Evolutionary conservation across 2,888 invertebrate genomes (phyloP), one percentile per base, ranked within the genome.

Genomic region (Patella pellucida): DNA sequence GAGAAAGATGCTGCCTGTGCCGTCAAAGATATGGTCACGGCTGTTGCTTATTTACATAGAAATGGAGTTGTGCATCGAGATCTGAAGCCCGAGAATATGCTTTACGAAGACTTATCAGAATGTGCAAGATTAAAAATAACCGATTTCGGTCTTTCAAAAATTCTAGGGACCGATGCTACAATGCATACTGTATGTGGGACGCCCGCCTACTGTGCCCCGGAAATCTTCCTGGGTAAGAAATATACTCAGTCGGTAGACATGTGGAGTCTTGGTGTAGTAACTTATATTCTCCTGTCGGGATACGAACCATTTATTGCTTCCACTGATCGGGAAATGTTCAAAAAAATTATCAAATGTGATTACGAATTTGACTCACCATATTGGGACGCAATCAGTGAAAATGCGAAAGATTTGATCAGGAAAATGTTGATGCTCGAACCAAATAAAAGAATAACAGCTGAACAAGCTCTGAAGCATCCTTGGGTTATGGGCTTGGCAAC

Each of bases 81-180:
- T 76, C 78, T 88, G 16, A 88, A 88, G 89, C 90, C 90, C 74
- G 90, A 90, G 84, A 90, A 90, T 76, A 79, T 90, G 51, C 80
- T 90, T 69, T 90, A 89, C 84, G 88, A 87, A 82, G 85, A 86
- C 73, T 76, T 83, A 51, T 78, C 83, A 51, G 87, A 87, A 41
- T 85, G 85, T 56, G 84, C 90, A n/a, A 83, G 81, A 62, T 78
- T 90, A 31, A 90, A 90, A 85, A 82, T 90, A 75, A 90, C 92
- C 76, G 93, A 92, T 83, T 92, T 92, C 85, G 92, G 92, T n/a
- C 88, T 92, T 74, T 91, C 92, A 19, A 91, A 90, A 81, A 88
- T 91, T n/a, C 80, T 90, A 9, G 87, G 86, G 50, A 84, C 87
- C 27, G 85, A 90, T 51, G 87, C 90, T 15, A 86, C 88, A 50